Evolutionary conservation across 2,797 vertebrate species (phyloP).

Genomic region (Chaenodraco wilsoni): DNA sequence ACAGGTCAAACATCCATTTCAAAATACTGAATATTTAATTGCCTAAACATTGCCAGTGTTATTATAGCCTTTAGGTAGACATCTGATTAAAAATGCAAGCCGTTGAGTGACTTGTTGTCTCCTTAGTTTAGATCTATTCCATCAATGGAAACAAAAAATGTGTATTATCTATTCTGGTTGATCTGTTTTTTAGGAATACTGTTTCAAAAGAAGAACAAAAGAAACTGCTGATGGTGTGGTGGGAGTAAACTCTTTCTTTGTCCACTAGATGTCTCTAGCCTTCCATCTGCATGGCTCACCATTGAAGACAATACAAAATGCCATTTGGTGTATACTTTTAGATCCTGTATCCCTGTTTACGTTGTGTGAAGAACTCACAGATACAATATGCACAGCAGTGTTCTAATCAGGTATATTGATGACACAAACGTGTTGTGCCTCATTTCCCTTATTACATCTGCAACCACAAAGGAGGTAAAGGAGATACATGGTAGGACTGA

Average conservation of each 20-base stretch:
- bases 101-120: not conserved
- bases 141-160: constrained; percentile 6
- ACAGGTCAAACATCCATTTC: constrained; percentile 35
- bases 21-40: constrained; percentile 10
- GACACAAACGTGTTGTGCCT: not conserved
- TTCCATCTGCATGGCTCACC: constrained; percentile 8
- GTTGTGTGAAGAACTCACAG: not conserved
- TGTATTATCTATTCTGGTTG: not conserved
- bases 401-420: not conserved
- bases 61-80: not conserved
- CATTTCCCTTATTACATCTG: not conserved
- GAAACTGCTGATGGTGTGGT: constrained; percentile 29
- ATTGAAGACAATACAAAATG: constrained; percentile 3
- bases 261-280: constrained; percentile 77
- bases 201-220: constrained; percentile 68
- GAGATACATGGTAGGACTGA: not conserved
- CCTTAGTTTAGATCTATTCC: not conserved
- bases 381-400: not conserved
- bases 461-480: not conserved
- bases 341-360: not conserved
- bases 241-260: constrained; percentile 30
- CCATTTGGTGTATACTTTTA: constrained; percentile 6
- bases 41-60: not conserved
- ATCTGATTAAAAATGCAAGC: not conserved
- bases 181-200: constrained; percentile 31